Conservation (phyloP, 2,113 vertebrate species). For the Nibea coibor region DNA sequence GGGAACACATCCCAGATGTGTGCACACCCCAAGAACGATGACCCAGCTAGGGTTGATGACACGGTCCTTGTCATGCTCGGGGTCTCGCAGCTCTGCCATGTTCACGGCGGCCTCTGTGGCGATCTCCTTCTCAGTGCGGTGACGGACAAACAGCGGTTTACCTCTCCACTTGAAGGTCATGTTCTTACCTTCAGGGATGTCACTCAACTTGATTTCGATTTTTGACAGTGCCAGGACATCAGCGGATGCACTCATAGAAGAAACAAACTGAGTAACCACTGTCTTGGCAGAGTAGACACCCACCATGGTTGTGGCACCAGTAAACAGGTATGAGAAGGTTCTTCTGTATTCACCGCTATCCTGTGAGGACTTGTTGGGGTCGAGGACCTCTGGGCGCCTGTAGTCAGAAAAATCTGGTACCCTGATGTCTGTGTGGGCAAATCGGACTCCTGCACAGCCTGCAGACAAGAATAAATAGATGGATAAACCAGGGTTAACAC, state of each 20-base stretch:
- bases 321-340: conserved; percentile 91
- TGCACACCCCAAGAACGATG: conserved; percentile 90
- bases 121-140: conserved; percentile 91
- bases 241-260: conserved; percentile 93
- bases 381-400: conserved; percentile 85
- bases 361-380: conserved; percentile 84
- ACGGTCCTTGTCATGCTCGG: conserved; percentile 89
- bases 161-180: conserved; percentile 95
- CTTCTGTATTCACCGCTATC: conserved; percentile 86
- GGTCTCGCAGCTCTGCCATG: conserved; percentile 88
- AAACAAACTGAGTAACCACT: conserved; percentile 88
- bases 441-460: conserved; percentile 86
- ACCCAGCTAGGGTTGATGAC: conserved; percentile 88
- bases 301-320: conserved; percentile 83
- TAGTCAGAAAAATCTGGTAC: conserved; percentile 93
- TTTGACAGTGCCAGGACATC: conserved; percentile 93
- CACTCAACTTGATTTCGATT: conserved; percentile 90
- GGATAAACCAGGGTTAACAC: neutral
- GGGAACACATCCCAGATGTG: conserved; percentile 93
- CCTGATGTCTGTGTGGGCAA: conserved; percentile 87
- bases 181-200: conserved; percentile 96
- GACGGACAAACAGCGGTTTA: conserved; percentile 93
- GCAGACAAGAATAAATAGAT: conserved; percentile 21
- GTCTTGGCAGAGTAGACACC: conserved; percentile 89
- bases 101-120: conserved; percentile 85